A percentile compares a stretch with the other conserved stretches of the same genome.
Evolutionary conservation across 2,888 invertebrate genomes (phyloP).

Genomic region (Heterodera filipjevi): DNA sequence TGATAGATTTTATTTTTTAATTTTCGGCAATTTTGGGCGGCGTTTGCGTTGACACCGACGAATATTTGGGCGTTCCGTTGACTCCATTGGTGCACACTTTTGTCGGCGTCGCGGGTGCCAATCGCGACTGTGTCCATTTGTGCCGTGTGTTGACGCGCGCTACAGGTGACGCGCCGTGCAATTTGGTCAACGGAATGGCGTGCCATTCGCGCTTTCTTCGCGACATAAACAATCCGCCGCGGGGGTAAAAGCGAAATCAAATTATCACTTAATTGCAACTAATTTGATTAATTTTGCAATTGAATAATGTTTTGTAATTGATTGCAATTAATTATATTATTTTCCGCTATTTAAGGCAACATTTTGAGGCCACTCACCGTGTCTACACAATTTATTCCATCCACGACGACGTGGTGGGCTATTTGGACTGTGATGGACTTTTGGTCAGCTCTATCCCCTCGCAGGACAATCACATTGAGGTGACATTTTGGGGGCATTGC

Average conservation of each 20-base stretch:
- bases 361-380: constrained; percentile 43
- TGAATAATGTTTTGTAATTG: no score
- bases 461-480: constrained; percentile 45
- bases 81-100: constrained; percentile 52
- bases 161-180: constrained; percentile 46
- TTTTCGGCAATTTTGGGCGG: constrained; percentile 45
- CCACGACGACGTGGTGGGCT: constrained; percentile 54
- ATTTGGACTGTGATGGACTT: constrained; percentile 49
- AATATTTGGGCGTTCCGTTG: constrained; percentile 49
- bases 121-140: constrained; percentile 49
- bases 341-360: neutral
- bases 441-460: constrained; percentile 47
- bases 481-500: no score
- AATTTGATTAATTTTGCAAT: neutral
- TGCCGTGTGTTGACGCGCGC: constrained; percentile 40
- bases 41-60: constrained; percentile 52
- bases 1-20: neutral
- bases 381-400: constrained; percentile 51
- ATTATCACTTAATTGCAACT: no score
- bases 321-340: neutral
- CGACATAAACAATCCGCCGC: constrained; percentile 47
- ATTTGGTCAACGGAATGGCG: constrained; percentile 49
- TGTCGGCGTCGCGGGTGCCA: constrained; percentile 45
- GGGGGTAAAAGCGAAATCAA: neutral
- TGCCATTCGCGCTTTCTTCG: constrained; percentile 47